Evolutionary conservation across 2,113 vertebrate species (phyloP).

Genomic region (Nothobranchius furzeri): DNA sequence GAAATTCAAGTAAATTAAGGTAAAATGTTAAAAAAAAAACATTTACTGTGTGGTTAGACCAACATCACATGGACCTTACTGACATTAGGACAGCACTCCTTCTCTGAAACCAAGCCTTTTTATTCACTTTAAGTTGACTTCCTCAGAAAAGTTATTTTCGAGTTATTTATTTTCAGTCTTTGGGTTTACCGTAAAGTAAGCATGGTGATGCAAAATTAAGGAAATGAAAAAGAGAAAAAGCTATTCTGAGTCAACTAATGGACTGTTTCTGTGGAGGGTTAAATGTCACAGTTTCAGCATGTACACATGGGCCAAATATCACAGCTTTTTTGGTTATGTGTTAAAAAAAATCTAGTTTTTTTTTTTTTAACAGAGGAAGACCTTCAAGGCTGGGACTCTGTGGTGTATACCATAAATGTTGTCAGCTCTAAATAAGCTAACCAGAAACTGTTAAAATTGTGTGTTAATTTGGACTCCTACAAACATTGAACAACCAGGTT

Average conservation of each 20-base stretch:
- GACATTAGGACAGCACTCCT: background rate
- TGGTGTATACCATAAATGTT: conserved; percentile 14
- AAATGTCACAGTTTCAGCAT: background rate
- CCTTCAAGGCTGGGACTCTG: conserved; percentile 23
- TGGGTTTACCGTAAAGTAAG: conserved; percentile 52
- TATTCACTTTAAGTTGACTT: conserved; percentile 8
- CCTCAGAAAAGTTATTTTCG: conserved; percentile 3
- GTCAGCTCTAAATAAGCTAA: conserved; percentile 23
- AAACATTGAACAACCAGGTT: conserved; percentile 48
- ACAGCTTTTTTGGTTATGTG: background rate
- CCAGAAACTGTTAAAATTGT: conserved; percentile 25
- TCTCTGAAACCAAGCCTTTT: background rate
- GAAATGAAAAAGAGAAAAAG: conserved; percentile 48
- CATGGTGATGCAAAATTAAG: conserved; percentile 34
- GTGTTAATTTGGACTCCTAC: conserved; percentile 23
- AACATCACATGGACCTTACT: background rate
- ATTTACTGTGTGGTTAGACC: background rate
- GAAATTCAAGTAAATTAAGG: conserved; percentile 8
- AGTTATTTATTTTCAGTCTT: background rate
- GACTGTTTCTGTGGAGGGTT: conserved; percentile 20
- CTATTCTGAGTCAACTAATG: conserved; percentile 25
- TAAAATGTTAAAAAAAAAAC: background rate
- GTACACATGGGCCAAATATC: background rate
- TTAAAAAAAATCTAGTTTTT: background rate
- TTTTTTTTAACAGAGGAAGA: background rate